phyloP scores from a whole-genome alignment of 92 coral and sea anemone genomes.

The Diadumene lineata region DNA sequence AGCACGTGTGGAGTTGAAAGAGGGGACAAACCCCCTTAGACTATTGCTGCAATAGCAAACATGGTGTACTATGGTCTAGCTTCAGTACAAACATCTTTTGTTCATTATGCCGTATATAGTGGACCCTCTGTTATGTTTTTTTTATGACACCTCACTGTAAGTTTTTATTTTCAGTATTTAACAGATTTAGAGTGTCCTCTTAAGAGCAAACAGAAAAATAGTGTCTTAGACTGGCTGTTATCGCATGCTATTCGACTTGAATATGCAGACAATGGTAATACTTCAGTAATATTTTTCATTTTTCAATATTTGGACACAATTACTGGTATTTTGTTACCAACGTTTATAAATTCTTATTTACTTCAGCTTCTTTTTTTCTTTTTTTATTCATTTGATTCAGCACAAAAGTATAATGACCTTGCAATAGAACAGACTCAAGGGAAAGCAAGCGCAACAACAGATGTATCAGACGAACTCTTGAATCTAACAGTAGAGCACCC shows the following conservation, averaged over 20 bases:
- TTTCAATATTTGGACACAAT: background rate
- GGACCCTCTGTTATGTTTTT: too few species aligned
- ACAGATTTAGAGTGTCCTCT: slow-evolving; percentile 87
- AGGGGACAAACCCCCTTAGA: too few species aligned
- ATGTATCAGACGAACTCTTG: slow-evolving; percentile 32
- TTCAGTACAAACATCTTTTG: background rate
- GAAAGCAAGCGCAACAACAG: slow-evolving; percentile 17
- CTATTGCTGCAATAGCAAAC: too few species aligned
- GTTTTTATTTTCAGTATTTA: slow-evolving; percentile 56
- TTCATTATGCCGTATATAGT: too few species aligned
- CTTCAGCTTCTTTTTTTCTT: background rate
- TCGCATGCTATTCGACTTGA: slow-evolving; percentile 91
- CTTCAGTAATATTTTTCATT: background rate
- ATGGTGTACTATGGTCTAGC: too few species aligned
- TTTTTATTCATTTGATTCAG: slow-evolving; percentile 5
- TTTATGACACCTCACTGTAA: background rate
- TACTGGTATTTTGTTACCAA: too few species aligned
- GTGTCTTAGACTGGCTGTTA: slow-evolving; percentile 88
- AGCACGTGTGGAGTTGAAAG: background rate
- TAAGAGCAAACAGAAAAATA: slow-evolving; percentile 58
- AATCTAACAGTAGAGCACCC: slow-evolving; percentile 87
- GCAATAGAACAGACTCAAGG: slow-evolving; percentile 28
- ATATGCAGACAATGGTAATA: slow-evolving; percentile 93
- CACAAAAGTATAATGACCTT: slow-evolving; percentile 45
- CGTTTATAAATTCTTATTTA: too few species aligned